Evolutionary conservation across 2,888 invertebrate genomes (phyloP), one percentile per base, ranked within the genome.

Genomic region (Melieria picta): DNA sequence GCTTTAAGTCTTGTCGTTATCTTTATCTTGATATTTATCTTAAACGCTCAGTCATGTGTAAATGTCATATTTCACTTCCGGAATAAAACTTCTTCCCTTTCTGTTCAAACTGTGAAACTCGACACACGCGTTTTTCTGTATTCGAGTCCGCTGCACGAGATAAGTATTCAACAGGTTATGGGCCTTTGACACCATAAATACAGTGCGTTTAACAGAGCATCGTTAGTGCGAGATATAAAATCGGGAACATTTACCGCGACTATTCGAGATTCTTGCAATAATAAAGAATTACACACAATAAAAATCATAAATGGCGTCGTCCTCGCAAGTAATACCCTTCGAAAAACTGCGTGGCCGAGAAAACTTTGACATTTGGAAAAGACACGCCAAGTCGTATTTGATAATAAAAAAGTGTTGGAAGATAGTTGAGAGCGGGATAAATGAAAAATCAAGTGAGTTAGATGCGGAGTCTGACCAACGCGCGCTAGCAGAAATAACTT

Each of bases 401-500:
- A n/a, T 60, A 9, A 60, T 60, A 10, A 60, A 42, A 42, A 60
- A 60, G 3, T 60, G 60, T 45, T 60, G 60, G 61, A 61, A 61
- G 43, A 47, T 61, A 61, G 61, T 61, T 43, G 61, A 61, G 47
- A 3, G 30, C 30, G 30, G 30, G 30, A 30, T 3, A 30, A 30
- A 30, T 30, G 47, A 13, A 43, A 47, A 46, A 47, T 47, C 47
- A 61, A 30, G 30, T 7, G 57, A 57, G 6, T 46, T 46, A 16
- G 61, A 61, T n/a, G 47, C n/a, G 30, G 61, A 61, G 7, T 30
- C n/a, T 13, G 61, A 61, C 47, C 43, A 72, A 9, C 64, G 67
- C 43, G 74, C 77, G n/a, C 65, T 73, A 6, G 71, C 74, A 5
- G 77, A 77, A 67, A 75, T 78, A 7, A 76, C 76, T 42, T 61